Evolutionary conservation across 2,113 vertebrate species (phyloP).

Genomic region (pig (Sus scrofa)): T2T-Sscrofa CM000826.6:129456001-129456500

Average conservation of each 20-base stretch:
- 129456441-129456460: not conserved
- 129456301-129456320: not conserved
- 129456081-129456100: too few relatives aligned
- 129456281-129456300: not conserved
- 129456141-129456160: too few relatives aligned
- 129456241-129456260: not conserved
- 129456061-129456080: too few relatives aligned
- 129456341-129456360: not conserved
- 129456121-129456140: too few relatives aligned
- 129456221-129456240: not conserved
- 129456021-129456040: too few relatives aligned
- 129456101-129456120: too few relatives aligned
- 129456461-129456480: not conserved
- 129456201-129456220: too few relatives aligned
- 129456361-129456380: not conserved
- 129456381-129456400: not conserved
- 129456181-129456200: too few relatives aligned
- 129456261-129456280: constrained; percentile 13
- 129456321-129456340: not conserved
- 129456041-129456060: too few relatives aligned
- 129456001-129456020: too few relatives aligned
- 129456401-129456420: not conserved
- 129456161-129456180: too few relatives aligned
- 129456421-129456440: not conserved
- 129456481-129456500: constrained; percentile 6